These are phyloP conservation scores for Myripristis murdjan DNA, from an alignment of 2,797 vertebrate genomes.

Conservation along the genomic window DNA sequence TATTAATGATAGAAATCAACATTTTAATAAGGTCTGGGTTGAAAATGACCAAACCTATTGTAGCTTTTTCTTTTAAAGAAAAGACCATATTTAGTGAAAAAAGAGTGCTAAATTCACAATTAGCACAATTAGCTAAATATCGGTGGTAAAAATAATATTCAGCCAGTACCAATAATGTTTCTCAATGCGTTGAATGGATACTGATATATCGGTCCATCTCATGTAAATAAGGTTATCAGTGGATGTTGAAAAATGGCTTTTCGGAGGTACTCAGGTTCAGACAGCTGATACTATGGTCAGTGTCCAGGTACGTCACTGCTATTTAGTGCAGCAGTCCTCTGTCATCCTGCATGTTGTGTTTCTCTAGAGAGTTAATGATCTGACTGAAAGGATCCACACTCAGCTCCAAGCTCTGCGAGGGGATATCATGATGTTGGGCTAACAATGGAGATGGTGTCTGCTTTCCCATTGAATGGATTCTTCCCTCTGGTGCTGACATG, in stretches of 20 bases:
- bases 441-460: slow-evolving; percentile 80
- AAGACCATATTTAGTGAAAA: no score
- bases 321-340: slow-evolving; percentile 59
- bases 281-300: slow-evolving; percentile 65
- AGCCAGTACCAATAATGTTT: no score
- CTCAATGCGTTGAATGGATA: no score
- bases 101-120: no score
- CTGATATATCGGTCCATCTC: no score
- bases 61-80: no score
- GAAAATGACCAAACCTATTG: no score
- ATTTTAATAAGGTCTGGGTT: no score
- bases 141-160: no score
- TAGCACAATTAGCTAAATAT: no score
- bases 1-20: no score
- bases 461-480: slow-evolving; percentile 77
- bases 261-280: slow-evolving; percentile 46
- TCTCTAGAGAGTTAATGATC: slow-evolving; percentile 62
- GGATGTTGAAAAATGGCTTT: slow-evolving; percentile 57
- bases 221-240: slow-evolving; percentile 67
- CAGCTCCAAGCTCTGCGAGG: slow-evolving; percentile 44
- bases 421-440: slow-evolving; percentile 72
- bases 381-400: slow-evolving; percentile 66
- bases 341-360: slow-evolving; percentile 66
- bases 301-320: slow-evolving; percentile 73
- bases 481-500: slow-evolving; percentile 41